Base-by-base conservation (phyloP, 1,140 invertebrate genomes). In the Drosophila parabipectinata region DNA sequence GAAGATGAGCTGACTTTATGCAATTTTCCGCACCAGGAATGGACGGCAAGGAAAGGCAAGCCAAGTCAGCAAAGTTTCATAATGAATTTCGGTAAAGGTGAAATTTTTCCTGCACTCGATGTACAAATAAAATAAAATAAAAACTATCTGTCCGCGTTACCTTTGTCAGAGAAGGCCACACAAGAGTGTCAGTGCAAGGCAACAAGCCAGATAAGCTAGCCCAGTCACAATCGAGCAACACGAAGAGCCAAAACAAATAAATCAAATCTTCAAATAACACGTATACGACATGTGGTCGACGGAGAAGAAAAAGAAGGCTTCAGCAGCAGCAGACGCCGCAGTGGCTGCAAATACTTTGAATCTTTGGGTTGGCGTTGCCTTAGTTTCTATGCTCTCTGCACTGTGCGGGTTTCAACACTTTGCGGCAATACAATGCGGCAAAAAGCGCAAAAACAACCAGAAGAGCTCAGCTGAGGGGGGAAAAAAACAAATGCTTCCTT, bases 1-100 rank as follows among this genome's bases (percentile, higher is more conserved):
- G 82, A 82, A 85, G 81, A 87, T 78, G 81, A 82, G 73, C 68
- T 72, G 76, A 67, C 72, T 78, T 87, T 82, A 84, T 81, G 78
- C 77, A 87, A 81, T 81, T 75, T 81, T 67, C 48, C 47, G 39
- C 69, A 74, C 73, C 72, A 79, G 81, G 73, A 77, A 82, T 80
- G 63, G 67, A 56, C 68, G 61, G 77, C 39, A 39, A 66, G 53
- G 48, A 56, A 45, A 57, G 58, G 77, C 39, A 39, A 57, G 61
- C 37, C 63, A 45, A 57, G 63, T 63, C 79, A 64, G 81, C 41
- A 10, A 55, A 67, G 69, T 85, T 85, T 85, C 82, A 87, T 85
- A 85, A 85, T 87, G 61, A 64, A 71, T 60, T 64, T 60, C 48
- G 67, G 62, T 63, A 85, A 85, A 85, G 78, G 74, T 87, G 81